Evolutionary conservation across 2,888 invertebrate species (phyloP).

Genomic region (Heliconius erato): DNA sequence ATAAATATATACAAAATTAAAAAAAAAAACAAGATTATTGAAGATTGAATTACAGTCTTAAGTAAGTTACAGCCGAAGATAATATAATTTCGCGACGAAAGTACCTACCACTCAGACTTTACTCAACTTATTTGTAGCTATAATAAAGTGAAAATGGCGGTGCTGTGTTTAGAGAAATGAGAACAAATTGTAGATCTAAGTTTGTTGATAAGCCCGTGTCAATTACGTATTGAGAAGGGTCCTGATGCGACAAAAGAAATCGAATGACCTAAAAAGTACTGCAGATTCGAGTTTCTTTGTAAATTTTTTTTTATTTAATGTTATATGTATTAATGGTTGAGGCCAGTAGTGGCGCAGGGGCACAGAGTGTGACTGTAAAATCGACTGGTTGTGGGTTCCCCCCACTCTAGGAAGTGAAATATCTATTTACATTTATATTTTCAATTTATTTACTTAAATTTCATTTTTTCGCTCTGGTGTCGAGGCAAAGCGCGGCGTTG

Average conservation of each 20-base stretch:
- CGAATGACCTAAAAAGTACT: slow-evolving; percentile 70
- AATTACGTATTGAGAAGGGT: slow-evolving; percentile 84
- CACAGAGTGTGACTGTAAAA: too few relatives aligned
- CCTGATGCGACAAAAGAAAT: slow-evolving; percentile 73
- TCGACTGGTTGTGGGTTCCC: too few relatives aligned
- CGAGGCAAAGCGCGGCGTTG: too few relatives aligned
- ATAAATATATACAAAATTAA: not conserved
- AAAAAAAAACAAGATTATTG: slow-evolving; percentile 1
- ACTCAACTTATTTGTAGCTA: slow-evolving; percentile 45
- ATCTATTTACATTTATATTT: too few relatives aligned
- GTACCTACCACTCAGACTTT: slow-evolving; percentile 43
- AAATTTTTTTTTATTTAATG: not conserved
- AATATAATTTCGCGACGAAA: slow-evolving; percentile 44
- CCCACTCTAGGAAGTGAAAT: too few relatives aligned
- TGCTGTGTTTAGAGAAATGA: slow-evolving; percentile 58
- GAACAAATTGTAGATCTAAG: slow-evolving; percentile 80
- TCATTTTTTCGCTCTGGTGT: too few relatives aligned
- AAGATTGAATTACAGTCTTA: slow-evolving; percentile 41
- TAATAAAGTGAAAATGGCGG: slow-evolving; percentile 52
- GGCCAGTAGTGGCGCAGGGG: too few relatives aligned
- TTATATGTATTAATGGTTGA: too few relatives aligned
- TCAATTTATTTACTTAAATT: too few relatives aligned
- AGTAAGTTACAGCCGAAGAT: slow-evolving; percentile 39
- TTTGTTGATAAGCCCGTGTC: slow-evolving; percentile 81
- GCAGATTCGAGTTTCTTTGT: slow-evolving; percentile 12